phyloP scores from a whole-genome alignment of 2,888 invertebrate genomes.

The Argyresthia goedartella region DNA sequence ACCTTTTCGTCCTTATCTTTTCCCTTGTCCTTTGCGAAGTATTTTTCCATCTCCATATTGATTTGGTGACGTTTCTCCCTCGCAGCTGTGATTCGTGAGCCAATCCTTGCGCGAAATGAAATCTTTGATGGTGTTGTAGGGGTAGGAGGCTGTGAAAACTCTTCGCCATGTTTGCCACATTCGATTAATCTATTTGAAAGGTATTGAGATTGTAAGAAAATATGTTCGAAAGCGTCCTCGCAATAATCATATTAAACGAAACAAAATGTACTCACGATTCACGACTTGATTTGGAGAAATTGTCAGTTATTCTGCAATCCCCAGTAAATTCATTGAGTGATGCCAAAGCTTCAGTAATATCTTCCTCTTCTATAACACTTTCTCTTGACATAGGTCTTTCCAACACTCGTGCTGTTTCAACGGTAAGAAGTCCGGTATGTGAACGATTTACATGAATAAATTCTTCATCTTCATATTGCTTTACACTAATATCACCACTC shows the following conservation, averaged over 20 bases:
- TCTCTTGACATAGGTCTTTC: background rate
- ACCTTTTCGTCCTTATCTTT: conserved; percentile 34
- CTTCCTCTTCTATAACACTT: conserved; percentile 23
- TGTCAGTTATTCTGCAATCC: conserved; percentile 10
- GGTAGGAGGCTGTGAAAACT: conserved; percentile 25
- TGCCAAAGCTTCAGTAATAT: conserved; percentile 20
- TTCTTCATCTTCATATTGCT: background rate
- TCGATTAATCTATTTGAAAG: conserved; percentile 33
- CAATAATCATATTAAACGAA: background rate
- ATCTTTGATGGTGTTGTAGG: conserved; percentile 25
- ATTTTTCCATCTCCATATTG: conserved; percentile 22
- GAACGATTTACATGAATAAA: background rate
- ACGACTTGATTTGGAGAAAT: conserved; percentile 29
- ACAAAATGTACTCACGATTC: conserved; percentile 45
- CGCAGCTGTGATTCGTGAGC: conserved; percentile 32
- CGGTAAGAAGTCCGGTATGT: background rate
- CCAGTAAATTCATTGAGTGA: background rate
- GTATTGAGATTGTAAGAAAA: background rate
- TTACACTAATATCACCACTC: background rate
- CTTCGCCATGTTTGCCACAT: conserved; percentile 19
- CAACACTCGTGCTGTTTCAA: background rate
- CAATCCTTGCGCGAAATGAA: conserved; percentile 43
- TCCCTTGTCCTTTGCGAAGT: conserved; percentile 24
- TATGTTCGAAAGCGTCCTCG: background rate
- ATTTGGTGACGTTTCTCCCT: conserved; percentile 30